A percentile compares a stretch with the other conserved stretches of the same genome.
phyloP scores from a whole-genome alignment of 2,113 vertebrate species.

The Hypomesus transpacificus region DNA sequence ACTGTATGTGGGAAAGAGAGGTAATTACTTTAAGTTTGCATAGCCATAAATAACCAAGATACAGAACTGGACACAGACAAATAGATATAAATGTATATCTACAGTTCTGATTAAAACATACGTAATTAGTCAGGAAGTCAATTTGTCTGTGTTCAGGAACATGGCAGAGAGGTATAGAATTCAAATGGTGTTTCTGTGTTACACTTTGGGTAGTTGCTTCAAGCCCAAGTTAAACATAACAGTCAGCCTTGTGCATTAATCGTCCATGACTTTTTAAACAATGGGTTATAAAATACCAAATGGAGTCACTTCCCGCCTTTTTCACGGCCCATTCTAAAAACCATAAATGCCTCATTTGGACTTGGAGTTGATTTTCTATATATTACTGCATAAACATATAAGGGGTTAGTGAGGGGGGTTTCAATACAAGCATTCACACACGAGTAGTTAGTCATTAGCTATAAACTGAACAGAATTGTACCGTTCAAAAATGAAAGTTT shows the following conservation, averaged over 20 bases:
- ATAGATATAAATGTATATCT: constrained; percentile 48
- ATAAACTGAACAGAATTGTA: constrained; percentile 44
- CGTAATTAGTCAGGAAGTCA: constrained; percentile 32
- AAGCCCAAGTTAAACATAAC: constrained; percentile 60
- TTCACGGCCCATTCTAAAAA: constrained; percentile 45
- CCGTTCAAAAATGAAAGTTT: constrained; percentile 23
- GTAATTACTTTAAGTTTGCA: constrained; percentile 63
- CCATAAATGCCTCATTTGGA: constrained; percentile 47
- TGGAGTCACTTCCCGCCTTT: constrained; percentile 38
- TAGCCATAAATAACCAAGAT: constrained; percentile 69
- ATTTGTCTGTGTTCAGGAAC: constrained; percentile 4
- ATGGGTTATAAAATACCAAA: constrained; percentile 40
- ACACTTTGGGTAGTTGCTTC: constrained; percentile 70
- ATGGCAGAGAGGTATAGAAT: constrained; percentile 24
- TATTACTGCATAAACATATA: constrained; percentile 64
- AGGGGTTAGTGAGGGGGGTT: constrained; percentile 40
- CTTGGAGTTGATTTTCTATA: constrained; percentile 52
- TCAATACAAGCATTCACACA: constrained; percentile 47
- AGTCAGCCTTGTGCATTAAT: constrained; percentile 59
- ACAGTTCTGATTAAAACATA: constrained; percentile 48
- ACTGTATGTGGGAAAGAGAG: constrained; percentile 26
- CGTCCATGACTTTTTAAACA: constrained; percentile 30
- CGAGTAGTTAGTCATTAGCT: constrained; percentile 36
- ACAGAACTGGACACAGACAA: constrained; percentile 34
- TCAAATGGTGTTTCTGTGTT: constrained; percentile 61